A percentile compares a stretch with the other conserved stretches of the same genome.
phyloP scores from a whole-genome alignment of 2,797 vertebrate genomes.

The Galagoides demidoff region DNA sequence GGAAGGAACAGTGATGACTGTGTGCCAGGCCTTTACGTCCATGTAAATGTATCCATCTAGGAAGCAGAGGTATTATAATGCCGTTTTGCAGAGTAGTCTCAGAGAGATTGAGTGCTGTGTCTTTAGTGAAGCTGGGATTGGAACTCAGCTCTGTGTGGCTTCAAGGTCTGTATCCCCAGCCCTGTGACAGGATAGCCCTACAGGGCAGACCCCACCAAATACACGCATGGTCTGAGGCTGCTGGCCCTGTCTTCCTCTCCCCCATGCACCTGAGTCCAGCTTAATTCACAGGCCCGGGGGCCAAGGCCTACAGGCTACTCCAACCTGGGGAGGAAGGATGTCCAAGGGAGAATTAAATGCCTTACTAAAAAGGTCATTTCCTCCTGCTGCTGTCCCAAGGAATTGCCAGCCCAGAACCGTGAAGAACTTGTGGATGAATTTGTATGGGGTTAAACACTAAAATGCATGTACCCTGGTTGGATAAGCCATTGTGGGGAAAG shows the following conservation, averaged over 20 bases:
- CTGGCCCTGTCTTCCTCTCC: not conserved
- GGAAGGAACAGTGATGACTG: not conserved
- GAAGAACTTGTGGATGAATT: not conserved
- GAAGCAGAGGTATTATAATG: not conserved
- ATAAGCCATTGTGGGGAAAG: not conserved
- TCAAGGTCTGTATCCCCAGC: not conserved
- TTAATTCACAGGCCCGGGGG: not conserved
- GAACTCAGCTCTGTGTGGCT: not conserved
- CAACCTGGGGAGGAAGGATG: not conserved
- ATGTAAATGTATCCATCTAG: not conserved
- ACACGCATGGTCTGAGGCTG: not conserved
- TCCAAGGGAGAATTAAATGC: not conserved
- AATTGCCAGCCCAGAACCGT: not conserved
- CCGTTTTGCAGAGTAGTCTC: not conserved
- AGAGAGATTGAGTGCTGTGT: not conserved
- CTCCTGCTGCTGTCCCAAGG: not conserved
- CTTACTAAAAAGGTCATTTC: slow-evolving; percentile 10
- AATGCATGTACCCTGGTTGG: not conserved
- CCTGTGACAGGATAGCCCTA: not conserved
- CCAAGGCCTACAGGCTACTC: not conserved
- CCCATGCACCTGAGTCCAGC: not conserved
- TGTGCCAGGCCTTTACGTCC: not conserved
- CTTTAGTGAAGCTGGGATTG: not conserved
- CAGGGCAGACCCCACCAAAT: not conserved
- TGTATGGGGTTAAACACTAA: not conserved